These are phyloP conservation scores for Natrix natrix DNA, from an alignment of 2,797 vertebrate species.

Conservation along the genomic window DNA sequence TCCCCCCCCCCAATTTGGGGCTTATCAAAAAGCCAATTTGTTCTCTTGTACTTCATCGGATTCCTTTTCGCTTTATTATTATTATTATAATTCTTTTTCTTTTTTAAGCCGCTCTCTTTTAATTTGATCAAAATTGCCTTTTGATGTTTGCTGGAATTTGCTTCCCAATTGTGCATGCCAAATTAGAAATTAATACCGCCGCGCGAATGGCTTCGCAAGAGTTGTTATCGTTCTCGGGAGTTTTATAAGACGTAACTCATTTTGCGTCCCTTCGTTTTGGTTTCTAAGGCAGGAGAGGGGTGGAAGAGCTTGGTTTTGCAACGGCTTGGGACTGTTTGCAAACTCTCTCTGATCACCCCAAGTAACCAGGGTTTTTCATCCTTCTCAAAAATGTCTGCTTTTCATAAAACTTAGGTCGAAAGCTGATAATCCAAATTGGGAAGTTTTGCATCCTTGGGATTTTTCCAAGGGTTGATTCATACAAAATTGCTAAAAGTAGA, in stretches of 20 bases:
- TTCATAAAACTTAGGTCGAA: background rate
- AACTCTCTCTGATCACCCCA: no score
- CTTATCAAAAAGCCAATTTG: conserved; percentile 7
- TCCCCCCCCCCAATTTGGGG: background rate
- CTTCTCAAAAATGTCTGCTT: background rate
- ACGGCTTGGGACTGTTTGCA: background rate
- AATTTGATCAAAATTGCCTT: background rate
- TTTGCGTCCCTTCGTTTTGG: background rate
- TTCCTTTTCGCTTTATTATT: background rate
- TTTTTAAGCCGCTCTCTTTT: background rate
- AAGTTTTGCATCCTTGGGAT: background rate
- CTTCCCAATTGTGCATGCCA: background rate
- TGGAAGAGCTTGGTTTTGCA: background rate
- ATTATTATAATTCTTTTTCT: background rate
- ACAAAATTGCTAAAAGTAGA: background rate
- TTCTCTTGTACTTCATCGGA: background rate
- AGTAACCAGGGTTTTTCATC: background rate
- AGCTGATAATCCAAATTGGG: background rate
- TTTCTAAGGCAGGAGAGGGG: no score
- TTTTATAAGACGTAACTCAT: background rate
- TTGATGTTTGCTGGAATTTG: background rate
- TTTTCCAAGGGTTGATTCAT: no score
- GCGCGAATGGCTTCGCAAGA: background rate
- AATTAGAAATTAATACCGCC: background rate
- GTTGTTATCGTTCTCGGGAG: background rate